Base-by-base conservation (phyloP, 1,140 invertebrate genomes). In the Ditylenchus dipsaci region DNA sequence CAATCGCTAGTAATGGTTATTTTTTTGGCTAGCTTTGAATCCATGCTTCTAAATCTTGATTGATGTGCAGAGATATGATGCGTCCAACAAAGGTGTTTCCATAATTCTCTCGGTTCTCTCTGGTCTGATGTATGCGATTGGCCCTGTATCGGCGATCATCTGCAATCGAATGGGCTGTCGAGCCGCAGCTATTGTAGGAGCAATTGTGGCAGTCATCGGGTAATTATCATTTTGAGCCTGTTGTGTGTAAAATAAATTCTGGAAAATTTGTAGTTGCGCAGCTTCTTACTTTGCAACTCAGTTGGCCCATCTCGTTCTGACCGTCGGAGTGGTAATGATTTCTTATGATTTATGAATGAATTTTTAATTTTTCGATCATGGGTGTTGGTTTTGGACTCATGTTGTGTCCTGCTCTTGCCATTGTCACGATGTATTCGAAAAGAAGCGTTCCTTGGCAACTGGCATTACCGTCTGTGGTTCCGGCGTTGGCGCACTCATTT, bases 141-240 rank as follows among this genome's bases (percentile, higher is more conserved):
- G 79, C 5, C 93, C 93, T 17, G 88, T 96, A 76, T 92, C 92
- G 7, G 91, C 91, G 78, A 89, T 89, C 0, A 88, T 97, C 77
- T 92, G 93, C 1, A 96, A 97, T 85, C 90, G 90, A 78, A 96
- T 89, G 84, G 92, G 93, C 13, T 96, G 93, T 79, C 88, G 91
- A 43, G 78, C 87, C 0, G 92, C 95, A 21, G 93, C 92, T 0
- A 90, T 97, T 57, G 88, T 87, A 0, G 94, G 94, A 0, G 87
- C 91, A 1, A 82, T 95, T 19, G 83, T 96, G 15, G 89, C 91
- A 0, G 86, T 7, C 15, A 29, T n/a, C 8, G 59, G 59, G 59
- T 61, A 26, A 21, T 33, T 27, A n/a, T n/a, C n/a, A n/a, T n/a
- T n/a, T n/a, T n/a, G n/a, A n/a, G n/a, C n/a, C n/a, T 21, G 8